Evolutionary conservation across 2,888 invertebrate genomes (phyloP), one percentile per base, ranked within the genome.

Genomic region (Thereva nobilitata): DNA sequence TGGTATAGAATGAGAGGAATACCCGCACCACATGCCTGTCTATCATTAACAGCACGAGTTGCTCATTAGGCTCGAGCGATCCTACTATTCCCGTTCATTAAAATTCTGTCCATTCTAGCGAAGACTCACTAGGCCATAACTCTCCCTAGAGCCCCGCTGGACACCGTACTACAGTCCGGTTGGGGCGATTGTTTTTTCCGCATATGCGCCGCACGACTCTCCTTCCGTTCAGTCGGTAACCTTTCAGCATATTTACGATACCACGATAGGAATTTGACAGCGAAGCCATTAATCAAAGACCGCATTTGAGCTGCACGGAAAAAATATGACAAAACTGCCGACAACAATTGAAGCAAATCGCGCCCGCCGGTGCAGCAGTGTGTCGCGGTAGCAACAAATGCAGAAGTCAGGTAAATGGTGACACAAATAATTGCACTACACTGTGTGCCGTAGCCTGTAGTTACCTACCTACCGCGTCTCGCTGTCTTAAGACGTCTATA

Each of bases 181-280:
- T 59, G 38, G 35, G 59, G 7, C 38, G 49, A 49, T 59, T 47
- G 45, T 59, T 47, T 49, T 41, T 59, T 38, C 59, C 47, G 45
- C 49, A 59, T 59, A 59, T 47, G 59, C 47, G 23, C 59, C 38
- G 37, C 5, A 6, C 4, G 47, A 47, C n/a, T 47, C 47, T 47
- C 47, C 10, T 5, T 42, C 5, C 56, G 34, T n/a, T 12, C n/a
- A 41, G 41, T 6, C 47, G 59, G 59, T 38, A 10, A 49, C 45
- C 64, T 64, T 64, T 64, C 61, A 53, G 37, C 64, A 53, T 64
- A 64, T 64, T 64, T 64, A 64, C 53, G 64, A 64, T 64, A 37
- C 64, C 53, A 64, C 53, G 64, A 53, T 64, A 35, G 64, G 64
- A 64, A 64, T 64, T 64, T 64, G 64, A 64, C 64, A 64, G 64